Evolutionary conservation across 2,113 vertebrate genomes (phyloP), one percentile per base, ranked within the genome.

Genomic region (Lepisosteus oculatus): DNA sequence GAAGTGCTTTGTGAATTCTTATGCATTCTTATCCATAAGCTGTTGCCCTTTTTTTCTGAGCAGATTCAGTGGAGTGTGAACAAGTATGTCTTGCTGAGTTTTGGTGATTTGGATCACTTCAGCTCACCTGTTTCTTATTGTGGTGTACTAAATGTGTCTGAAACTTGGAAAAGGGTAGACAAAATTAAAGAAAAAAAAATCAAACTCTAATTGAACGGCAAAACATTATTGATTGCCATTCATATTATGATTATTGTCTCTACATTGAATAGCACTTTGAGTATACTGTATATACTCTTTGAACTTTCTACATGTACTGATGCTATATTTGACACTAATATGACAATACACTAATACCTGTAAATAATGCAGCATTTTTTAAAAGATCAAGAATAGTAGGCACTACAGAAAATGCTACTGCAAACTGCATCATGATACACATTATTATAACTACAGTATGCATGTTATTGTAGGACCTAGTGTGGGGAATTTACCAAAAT

Each of bases 281-380:
- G 68, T 70, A 75, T 8, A 43, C 74, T 4, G 55, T 59, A 29
- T 29, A 29, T 29, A 29, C 1, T 29, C 9, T 51, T 51, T 51
- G 5, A 6, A 9, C 5, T 51, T 51, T 51, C 9, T 9, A 51
- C 47, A 51, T 51, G 47, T 9, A 51, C 47, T 51, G 9, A 2
- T 51, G 47, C 5, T 51, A 5, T 51, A 1, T 51, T 51, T 51
- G 47, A 51, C 9, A 51, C 47, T 51, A 51, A 51, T 51, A 9
- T 1, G 47, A 51, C 47, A 51, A 5, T 9, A 9, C 2, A 9
- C 47, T 29, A 29, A 29, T 29, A 29, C 29, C 9, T 9, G 47
- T 51, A 51, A 51, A 51, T 51, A 70, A 55, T 73, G 75, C 57
- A 81, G 77, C 65, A 77, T 78, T 84, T 76, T 74, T 80, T 81